phyloP scores from a whole-genome alignment of 2,797 vertebrate species.

The Sebastes taczanowskii region DNA sequence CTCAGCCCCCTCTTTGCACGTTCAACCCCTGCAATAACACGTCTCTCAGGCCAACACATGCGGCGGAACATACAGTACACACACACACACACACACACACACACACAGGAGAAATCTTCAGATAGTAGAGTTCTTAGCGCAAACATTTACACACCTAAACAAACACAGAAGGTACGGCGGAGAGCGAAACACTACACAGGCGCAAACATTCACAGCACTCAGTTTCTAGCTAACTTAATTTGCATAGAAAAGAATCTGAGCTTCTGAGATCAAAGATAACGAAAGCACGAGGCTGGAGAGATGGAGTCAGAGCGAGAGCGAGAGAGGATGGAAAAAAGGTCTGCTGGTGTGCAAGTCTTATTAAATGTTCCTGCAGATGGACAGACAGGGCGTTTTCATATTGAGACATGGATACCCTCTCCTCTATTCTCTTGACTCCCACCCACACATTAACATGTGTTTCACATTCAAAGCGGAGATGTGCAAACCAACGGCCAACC shows the following conservation, averaged over 20 bases:
- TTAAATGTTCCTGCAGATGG: conserved; percentile 86
- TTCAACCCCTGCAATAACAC: conserved; percentile 32
- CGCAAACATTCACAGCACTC: conserved; percentile 38
- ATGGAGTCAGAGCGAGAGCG: conserved; percentile 39
- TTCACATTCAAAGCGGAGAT: conserved; percentile 84
- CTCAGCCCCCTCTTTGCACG: conserved; percentile 35
- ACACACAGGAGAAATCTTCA: conserved; percentile 20
- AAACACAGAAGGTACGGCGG: conserved; percentile 34
- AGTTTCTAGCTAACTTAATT: conserved; percentile 49
- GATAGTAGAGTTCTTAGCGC: conserved; percentile 24
- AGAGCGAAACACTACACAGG: conserved; percentile 47
- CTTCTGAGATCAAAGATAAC: conserved; percentile 68
- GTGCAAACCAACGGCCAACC: conserved; percentile 81
- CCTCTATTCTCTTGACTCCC: conserved; percentile 83
- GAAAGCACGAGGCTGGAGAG: conserved; percentile 41
- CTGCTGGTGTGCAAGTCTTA: conserved; percentile 70
- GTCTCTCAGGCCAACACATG: conserved; percentile 43
- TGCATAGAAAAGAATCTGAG: conserved; percentile 61
- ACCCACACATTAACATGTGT: conserved; percentile 86
- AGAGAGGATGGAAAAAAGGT: conserved; percentile 65
- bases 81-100: background rate
- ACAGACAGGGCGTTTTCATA: conserved; percentile 84
- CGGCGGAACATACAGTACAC: conserved; percentile 4
- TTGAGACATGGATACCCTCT: conserved; percentile 87
- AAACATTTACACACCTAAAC: conserved; percentile 72